These are phyloP conservation scores for Dolichotis patagonum DNA, from an alignment of 2,113 vertebrate genomes.

Conservation along the genomic window DNA sequence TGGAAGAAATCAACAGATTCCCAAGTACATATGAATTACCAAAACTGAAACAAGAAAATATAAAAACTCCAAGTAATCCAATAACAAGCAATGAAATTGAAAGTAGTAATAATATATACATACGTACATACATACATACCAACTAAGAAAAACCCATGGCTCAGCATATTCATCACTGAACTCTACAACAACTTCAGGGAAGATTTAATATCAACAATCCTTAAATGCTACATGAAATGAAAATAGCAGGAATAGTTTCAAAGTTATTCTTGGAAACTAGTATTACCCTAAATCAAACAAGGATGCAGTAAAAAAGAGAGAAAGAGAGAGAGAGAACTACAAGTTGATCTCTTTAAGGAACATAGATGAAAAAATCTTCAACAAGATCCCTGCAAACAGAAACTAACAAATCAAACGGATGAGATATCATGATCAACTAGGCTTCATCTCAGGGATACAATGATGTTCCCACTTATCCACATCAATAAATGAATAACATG, in stretches of 20 bases:
- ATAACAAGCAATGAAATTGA: not conserved
- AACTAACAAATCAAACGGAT: not conserved
- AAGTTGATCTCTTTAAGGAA: not conserved
- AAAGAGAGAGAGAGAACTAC: not conserved
- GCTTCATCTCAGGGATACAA: not conserved
- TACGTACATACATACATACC: too few relatives aligned
- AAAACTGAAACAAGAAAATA: not conserved
- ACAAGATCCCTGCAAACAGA: not conserved
- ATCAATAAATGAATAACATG: not conserved
- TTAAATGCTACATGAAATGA: not conserved
- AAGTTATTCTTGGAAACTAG: not conserved
- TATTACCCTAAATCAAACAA: not conserved
- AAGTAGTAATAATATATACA: not conserved
- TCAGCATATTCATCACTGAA: not conserved
- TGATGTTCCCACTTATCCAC: not conserved
- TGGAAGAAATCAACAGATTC: not conserved
- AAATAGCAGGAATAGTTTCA: not conserved
- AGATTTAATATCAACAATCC: not conserved
- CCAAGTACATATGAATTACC: not conserved
- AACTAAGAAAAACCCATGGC: not conserved
- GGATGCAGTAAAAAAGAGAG: not conserved
- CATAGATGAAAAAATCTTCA: not conserved
- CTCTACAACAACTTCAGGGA: not conserved
- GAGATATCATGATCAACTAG: not conserved
- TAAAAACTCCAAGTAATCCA: not conserved